Evolutionary conservation across 2,113 vertebrate species (phyloP).

Genomic region (Semnornis frantzii): DNA sequence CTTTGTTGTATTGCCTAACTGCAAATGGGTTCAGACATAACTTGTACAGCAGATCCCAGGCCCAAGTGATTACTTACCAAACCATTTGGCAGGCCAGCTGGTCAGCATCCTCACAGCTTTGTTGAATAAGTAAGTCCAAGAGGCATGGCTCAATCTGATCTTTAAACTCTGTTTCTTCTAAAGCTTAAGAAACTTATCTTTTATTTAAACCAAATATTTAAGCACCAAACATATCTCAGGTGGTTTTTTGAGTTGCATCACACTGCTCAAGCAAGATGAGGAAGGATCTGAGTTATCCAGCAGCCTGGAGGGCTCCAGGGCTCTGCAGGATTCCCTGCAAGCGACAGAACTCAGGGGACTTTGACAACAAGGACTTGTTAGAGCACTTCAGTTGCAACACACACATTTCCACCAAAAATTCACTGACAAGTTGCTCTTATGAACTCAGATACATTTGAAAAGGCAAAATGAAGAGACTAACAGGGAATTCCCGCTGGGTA

Average conservation of each 20-base stretch:
- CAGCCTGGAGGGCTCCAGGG: neutral
- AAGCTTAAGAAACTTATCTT: neutral
- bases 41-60: neutral
- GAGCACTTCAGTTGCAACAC: slow-evolving; percentile 30
- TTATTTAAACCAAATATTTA: neutral
- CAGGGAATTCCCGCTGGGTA: slow-evolving; percentile 44
- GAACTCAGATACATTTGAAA: slow-evolving; percentile 31
- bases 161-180: neutral
- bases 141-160: neutral
- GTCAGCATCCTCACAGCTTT: neutral
- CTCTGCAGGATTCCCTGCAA: neutral
- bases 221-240: neutral
- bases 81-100: neutral
- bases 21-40: neutral
- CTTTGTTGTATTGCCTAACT: neutral
- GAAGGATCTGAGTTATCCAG: neutral
- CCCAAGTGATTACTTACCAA: neutral
- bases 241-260: neutral
- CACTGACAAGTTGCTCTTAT: slow-evolving; percentile 5
- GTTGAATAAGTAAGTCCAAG: neutral
- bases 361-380: slow-evolving; percentile 4
- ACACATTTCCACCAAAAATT: slow-evolving; percentile 19
- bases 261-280: neutral
- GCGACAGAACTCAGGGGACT: neutral
- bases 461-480: slow-evolving; percentile 44